Conservation (phyloP, 2,888 invertebrate genomes). For the Heterodera filipjevi region DNA sequence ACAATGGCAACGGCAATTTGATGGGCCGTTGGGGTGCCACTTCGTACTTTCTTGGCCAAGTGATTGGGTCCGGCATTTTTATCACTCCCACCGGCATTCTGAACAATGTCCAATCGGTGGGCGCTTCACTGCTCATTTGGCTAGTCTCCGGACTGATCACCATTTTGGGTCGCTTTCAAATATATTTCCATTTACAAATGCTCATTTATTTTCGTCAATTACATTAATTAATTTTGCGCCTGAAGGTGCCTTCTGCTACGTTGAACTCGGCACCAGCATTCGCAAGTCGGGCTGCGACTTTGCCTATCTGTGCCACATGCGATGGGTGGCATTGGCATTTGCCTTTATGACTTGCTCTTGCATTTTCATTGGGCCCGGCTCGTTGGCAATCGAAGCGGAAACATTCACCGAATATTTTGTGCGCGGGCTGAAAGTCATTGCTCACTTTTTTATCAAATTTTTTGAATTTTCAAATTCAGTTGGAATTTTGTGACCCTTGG, state of each 20-base stretch:
- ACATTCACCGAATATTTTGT: constrained; percentile 38
- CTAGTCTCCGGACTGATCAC: constrained; percentile 79
- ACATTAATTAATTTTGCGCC: neutral
- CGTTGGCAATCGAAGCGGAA: constrained; percentile 60
- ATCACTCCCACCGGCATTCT: constrained; percentile 48
- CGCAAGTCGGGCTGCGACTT: constrained; percentile 66
- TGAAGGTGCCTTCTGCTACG: constrained; percentile 86
- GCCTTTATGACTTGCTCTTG: constrained; percentile 61
- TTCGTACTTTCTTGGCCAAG: constrained; percentile 46
- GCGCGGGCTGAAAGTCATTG: constrained; percentile 1
- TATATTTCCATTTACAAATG: neutral
- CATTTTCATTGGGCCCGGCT: constrained; percentile 59
- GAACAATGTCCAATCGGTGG: constrained; percentile 68
- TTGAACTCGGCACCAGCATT: constrained; percentile 86
- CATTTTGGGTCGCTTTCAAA: constrained; percentile 72
- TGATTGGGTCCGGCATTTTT: constrained; percentile 50
- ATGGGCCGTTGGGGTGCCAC: constrained; percentile 30
- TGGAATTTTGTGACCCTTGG: constrained; percentile 21
- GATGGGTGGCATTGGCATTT: constrained; percentile 51
- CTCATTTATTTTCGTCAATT: neutral
- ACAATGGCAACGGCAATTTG: neutral
- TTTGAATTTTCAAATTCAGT: neutral
- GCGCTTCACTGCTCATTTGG: constrained; percentile 73
- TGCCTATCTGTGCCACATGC: constrained; percentile 57
- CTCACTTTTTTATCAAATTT: neutral